Evolutionary conservation across 2,797 vertebrate genomes (phyloP).

Genomic region (Oreonectes daqikongensis): DNA sequence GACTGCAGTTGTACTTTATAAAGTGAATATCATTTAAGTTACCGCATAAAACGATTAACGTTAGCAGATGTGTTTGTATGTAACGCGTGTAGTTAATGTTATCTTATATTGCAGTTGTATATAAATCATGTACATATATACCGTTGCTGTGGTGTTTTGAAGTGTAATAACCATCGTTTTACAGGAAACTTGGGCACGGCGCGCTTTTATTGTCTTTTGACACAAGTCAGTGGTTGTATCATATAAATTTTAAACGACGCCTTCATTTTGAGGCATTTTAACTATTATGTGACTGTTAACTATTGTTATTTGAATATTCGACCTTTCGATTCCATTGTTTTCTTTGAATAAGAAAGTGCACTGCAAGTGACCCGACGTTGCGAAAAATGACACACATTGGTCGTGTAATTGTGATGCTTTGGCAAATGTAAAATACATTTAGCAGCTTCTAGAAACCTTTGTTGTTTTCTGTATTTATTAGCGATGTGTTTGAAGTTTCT

Average conservation of each 20-base stretch:
- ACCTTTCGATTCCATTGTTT: background rate
- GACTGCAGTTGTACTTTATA: background rate
- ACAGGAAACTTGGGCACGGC: conserved; percentile 41
- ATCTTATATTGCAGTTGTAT: background rate
- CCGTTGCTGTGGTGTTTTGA: background rate
- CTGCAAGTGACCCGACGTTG: background rate
- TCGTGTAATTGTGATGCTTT: background rate
- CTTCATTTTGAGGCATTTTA: background rate
- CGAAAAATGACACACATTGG: background rate
- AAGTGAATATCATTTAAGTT: background rate
- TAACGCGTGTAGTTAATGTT: background rate
- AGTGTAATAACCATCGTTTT: background rate
- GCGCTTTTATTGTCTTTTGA: conserved; percentile 18
- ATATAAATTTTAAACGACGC: background rate
- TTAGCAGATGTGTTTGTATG: background rate
- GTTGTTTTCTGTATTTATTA: background rate
- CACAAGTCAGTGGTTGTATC: background rate
- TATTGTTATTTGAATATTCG: background rate
- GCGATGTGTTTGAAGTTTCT: background rate
- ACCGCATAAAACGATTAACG: background rate
- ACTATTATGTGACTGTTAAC: background rate
- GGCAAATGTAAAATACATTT: too few species aligned
- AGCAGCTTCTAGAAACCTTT: background rate
- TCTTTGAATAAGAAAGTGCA: background rate
- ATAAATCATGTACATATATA: background rate